Conservation (phyloP, 2,113 vertebrate genomes). For the Gasterosteus aculeatus region DNA sequence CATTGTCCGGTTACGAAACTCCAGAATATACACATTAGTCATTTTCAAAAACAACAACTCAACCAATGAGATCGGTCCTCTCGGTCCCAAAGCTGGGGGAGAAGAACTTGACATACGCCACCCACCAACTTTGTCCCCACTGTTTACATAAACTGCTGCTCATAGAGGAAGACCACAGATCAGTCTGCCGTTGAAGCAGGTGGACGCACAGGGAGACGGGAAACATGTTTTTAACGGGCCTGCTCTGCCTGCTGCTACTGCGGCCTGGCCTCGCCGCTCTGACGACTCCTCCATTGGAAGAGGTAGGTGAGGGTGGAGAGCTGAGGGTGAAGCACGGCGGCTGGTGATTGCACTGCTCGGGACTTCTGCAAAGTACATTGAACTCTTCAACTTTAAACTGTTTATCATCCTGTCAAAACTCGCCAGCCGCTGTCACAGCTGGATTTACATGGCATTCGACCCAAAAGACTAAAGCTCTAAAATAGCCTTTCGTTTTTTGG, state of each 20-base stretch:
- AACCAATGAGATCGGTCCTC: constrained; percentile 43
- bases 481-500: constrained; percentile 15
- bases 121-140: constrained; percentile 67
- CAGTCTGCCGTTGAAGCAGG: constrained; percentile 36
- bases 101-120: constrained; percentile 48
- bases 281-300: constrained; percentile 66
- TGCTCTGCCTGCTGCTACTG: constrained; percentile 67
- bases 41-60: background rate
- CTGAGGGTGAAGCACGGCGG: constrained; percentile 43
- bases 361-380: constrained; percentile 76
- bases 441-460: constrained; percentile 6
- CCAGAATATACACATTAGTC: constrained; percentile 21
- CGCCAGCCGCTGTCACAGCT: constrained; percentile 2
- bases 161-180: constrained; percentile 41
- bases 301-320: constrained; percentile 72
- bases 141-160: constrained; percentile 63
- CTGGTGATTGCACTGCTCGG: constrained; percentile 45
- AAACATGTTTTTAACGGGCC: constrained; percentile 68
- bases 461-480: constrained; percentile 2
- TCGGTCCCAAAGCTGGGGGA: constrained; percentile 8
- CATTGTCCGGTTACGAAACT: constrained; percentile 14
- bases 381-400: constrained; percentile 73
- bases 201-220: constrained; percentile 46
- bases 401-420: constrained; percentile 56
- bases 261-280: constrained; percentile 53